Evolutionary conservation across 2,113 vertebrate genomes (phyloP).

Genomic region (Leptosomus discolor): DNA sequence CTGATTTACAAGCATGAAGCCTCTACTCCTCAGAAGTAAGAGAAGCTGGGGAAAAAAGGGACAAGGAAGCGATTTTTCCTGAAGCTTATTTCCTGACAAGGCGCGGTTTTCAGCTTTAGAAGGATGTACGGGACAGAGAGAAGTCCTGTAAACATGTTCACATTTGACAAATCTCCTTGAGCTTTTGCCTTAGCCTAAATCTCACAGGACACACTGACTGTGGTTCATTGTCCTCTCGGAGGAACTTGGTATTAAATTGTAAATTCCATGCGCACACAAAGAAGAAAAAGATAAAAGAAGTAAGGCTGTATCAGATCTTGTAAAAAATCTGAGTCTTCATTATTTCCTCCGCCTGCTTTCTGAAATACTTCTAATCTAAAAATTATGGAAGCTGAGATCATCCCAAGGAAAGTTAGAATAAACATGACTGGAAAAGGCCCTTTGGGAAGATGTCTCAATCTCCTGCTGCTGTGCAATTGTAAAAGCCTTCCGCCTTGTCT

Average conservation of each 20-base stretch:
- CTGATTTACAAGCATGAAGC: not conserved
- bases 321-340: not conserved
- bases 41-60: not conserved
- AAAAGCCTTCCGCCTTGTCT: slow-evolving; percentile 17
- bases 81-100: not conserved
- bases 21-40: not conserved
- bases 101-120: not conserved
- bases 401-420: slow-evolving; percentile 42
- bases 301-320: not conserved
- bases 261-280: not conserved
- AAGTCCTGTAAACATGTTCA: not conserved
- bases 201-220: not conserved
- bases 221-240: not conserved
- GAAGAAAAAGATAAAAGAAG: not conserved
- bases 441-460: slow-evolving; percentile 4
- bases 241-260: not conserved
- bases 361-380: slow-evolving; percentile 11
- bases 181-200: not conserved
- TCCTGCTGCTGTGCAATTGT: slow-evolving; percentile 30
- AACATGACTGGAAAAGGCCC: slow-evolving; percentile 1
- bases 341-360: not conserved
- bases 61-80: not conserved
- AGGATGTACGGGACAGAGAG: not conserved
- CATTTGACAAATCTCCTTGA: not conserved
- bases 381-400: slow-evolving; percentile 35